A percentile compares a stretch with the other conserved stretches of the same genome.
phyloP scores from a whole-genome alignment of 2,113 vertebrate species.

The Piaya cayana region DNA sequence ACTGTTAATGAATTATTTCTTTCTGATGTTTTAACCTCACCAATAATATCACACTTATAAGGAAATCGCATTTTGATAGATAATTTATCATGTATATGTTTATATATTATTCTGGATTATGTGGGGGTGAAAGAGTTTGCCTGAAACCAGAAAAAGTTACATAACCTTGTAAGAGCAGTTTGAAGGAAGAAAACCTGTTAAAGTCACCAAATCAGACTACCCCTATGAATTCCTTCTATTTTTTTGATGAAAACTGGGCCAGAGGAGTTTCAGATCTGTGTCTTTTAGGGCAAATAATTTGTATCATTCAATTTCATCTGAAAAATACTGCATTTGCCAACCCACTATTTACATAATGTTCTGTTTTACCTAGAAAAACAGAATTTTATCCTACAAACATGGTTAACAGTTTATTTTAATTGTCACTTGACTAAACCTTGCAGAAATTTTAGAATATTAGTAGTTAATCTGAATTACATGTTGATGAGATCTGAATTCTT shows the following conservation, averaged over 20 bases:
- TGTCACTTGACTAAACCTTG: neutral
- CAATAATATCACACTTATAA: neutral
- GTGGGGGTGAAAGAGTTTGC: neutral
- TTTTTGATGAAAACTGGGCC: neutral
- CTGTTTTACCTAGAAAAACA: neutral
- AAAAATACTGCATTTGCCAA: neutral
- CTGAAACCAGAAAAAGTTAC: neutral
- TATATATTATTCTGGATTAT: neutral
- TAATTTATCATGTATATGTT: neutral
- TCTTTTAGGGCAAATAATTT: neutral
- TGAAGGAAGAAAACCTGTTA: neutral
- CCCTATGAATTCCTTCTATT: neutral
- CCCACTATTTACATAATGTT: neutral
- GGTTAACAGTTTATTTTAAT: constrained; percentile 16
- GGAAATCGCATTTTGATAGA: neutral
- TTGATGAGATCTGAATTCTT: neutral
- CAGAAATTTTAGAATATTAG: neutral
- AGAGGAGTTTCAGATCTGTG: neutral
- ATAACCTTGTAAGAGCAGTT: neutral
- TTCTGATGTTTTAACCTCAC: neutral
- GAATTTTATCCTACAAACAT: constrained; percentile 22
- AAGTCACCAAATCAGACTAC: neutral
- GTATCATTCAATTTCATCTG: neutral
- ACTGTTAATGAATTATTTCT: neutral
- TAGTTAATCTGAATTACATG: neutral